Percentiles rank a stretch among this genome's conserved stretches.
Evolutionary conservation across 2,113 vertebrate genomes (phyloP).

Genomic region (Oreotragus oreotragus): DNA sequence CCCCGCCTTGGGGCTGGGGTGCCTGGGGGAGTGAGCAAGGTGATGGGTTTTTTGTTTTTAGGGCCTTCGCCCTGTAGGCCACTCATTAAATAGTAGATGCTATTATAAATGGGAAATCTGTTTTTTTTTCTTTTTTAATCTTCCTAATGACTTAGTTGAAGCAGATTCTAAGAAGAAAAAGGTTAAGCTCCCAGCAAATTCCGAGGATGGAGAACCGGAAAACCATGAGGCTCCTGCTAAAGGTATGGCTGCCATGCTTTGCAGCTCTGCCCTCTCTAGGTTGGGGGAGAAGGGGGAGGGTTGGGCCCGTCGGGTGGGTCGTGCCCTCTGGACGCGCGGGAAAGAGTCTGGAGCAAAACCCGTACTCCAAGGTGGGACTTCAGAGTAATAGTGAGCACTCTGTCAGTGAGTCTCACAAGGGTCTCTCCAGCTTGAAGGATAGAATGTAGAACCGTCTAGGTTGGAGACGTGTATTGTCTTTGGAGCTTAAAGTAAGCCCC

Average conservation of each 20-base stretch:
- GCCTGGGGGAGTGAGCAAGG: rapidly evolving
- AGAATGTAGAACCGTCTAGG: not conserved
- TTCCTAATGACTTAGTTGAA: slow-evolving; percentile 61
- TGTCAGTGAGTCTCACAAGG: not conserved
- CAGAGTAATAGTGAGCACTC: rapidly evolving
- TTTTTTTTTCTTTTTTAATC: not conserved
- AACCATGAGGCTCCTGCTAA: slow-evolving; percentile 27
- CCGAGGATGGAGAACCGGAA: slow-evolving; percentile 47
- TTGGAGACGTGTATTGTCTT: not conserved
- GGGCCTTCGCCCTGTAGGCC: rapidly evolving
- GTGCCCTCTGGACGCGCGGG: not conserved
- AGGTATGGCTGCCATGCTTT: slow-evolving; percentile 60
- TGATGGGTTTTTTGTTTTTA: rapidly evolving
- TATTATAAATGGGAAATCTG: not conserved
- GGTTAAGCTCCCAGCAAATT: slow-evolving; percentile 45
- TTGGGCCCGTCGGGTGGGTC: rapidly evolving
- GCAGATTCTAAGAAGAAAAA: slow-evolving; percentile 66
- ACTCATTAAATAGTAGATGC: not conserved
- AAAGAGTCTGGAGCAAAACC: not conserved
- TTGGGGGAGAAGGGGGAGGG: not conserved
- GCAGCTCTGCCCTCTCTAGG: not conserved
- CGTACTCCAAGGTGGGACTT: not conserved
- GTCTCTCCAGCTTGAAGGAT: not conserved
- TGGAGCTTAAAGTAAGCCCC: not conserved
- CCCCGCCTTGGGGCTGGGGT: rapidly evolving